Base-by-base conservation (phyloP, 2,888 invertebrate genomes). In the Caenorhabditis wallacei region DNA sequence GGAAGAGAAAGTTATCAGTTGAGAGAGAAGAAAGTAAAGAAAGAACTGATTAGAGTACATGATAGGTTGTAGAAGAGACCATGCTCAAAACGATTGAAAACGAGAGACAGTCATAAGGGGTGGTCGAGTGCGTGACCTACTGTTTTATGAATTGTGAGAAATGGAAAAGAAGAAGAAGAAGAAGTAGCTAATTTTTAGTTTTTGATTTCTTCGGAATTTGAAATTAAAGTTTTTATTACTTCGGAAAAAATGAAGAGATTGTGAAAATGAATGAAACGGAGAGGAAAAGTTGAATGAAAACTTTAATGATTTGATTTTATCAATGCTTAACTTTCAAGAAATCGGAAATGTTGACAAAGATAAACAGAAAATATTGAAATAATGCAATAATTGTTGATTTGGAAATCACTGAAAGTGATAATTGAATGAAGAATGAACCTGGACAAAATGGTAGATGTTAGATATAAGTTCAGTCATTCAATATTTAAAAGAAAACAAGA, bases 21-120 rank as follows among this genome's bases (percentile, higher is more conserved):
- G 5, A 51, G 18, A 18, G 18, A 48, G 46, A 48, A 71, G 16
- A 30, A 35, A 40, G 40, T 10, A 40, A 53, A 71, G 51, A 59
- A 64, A 66, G 46, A 51, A 53, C 72, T 53, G 72, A 61, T 72
- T 72, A 72, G 53, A 70, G 57, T 70, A 57, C 70, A 54, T 53
- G 24, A 46, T 48, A 71, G 18, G 71, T 71, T 71, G 71, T 56
- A 46, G 68, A 68, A 46, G n/a, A 37, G 43, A 43, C 7, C 43
- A 61, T 43, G 40, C 40, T 4, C 24, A 22, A 56, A 13, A 56
- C 26, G 16, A 48, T 48, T 48, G 51, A 46, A 51, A 64, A 66
- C 64, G 64, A 43, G n/a, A 66, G 59, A 10, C 51, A 53, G 72
- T 72, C 61, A 63, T 72, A 61, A 48, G 61, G 61, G 72, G 72